Evolutionary conservation across 2,113 vertebrate genomes (phyloP), one percentile per base, ranked within the genome.

Genomic region (Callipepla californica): DNA sequence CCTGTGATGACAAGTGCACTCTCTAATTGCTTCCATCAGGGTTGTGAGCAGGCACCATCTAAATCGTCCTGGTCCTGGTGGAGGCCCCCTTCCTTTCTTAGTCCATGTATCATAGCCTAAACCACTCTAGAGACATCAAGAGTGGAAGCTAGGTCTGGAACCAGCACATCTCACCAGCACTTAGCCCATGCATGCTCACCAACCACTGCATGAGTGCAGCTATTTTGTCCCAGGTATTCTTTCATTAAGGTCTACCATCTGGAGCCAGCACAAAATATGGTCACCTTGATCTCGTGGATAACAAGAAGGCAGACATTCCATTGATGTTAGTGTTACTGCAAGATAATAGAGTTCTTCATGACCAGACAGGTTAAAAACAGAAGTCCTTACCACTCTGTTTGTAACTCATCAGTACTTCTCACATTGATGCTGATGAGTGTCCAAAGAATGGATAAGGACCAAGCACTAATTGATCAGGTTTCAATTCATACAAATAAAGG

Each of bases 301-400:
- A 50, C 34, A 87, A 47, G 15, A 57, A 87, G n/a, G 40, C 34
- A 89, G 66, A 51, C 2, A 21, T 14, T 28, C 36, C 55, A 40
- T 5, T 63, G 40, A 32, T 59, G 36, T 30, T 28, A 0, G 0
- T 57, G 11, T 67, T 78, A 59, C 22, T 63, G 14, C 53, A 51
- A 32, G 30, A 55, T 32, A 78, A 81, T 2, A 1, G 7, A 30
- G n/a, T 7, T 65, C 34, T 76, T 89, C 32, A 5, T 34, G 25
- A 68, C 26, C 21, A 72, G 67, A 73, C 21, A 51, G 4, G 25
- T 68, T 57, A 75, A 40, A 11, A 57, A 38, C n/a, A 62, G 48
- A 45, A 89, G 21, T 21, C 34, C n/a, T 68, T 51, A 68, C 22
- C 18, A 65, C 36, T 14, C 11, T 61, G 9, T 9, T 36, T 81